phyloP scores from a whole-genome alignment of 2,888 invertebrate species.

The Caenorhabditis becei region DNA sequence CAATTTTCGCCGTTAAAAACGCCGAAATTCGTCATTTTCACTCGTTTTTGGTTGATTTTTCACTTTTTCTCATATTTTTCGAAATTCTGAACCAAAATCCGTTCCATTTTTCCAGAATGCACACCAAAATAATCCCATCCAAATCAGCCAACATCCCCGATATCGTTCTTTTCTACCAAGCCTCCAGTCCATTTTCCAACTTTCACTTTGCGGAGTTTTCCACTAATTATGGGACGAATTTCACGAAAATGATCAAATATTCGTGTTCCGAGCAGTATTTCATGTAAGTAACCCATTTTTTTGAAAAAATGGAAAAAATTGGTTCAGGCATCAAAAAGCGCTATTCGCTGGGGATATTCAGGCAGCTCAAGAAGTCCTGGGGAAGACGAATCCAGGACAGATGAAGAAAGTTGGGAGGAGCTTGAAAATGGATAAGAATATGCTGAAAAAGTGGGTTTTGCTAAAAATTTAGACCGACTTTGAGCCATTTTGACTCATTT shows the following conservation, averaged over 20 bases:
- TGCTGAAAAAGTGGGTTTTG: conserved; percentile 1
- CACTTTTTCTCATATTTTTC: neutral
- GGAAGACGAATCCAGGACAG: neutral
- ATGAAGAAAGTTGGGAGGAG: conserved; percentile 13
- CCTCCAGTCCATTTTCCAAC: conserved; percentile 8
- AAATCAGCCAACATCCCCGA: neutral
- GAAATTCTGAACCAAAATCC: no score
- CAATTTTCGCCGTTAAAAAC: no score
- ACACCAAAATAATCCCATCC: neutral
- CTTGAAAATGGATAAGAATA: conserved; percentile 6
- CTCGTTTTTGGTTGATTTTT: neutral
- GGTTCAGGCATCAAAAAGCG: conserved; percentile 20
- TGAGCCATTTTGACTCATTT: no score
- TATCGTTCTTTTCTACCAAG: conserved; percentile 10
- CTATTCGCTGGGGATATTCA: neutral
- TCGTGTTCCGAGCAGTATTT: conserved; percentile 24
- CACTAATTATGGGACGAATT: neutral
- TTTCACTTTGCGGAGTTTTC: neutral
- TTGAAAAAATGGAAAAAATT: conserved; percentile 2
- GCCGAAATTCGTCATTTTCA: no score
- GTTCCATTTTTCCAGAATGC: no score
- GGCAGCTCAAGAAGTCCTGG: conserved; percentile 5
- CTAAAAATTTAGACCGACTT: no score
- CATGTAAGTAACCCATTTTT: conserved; percentile 2
- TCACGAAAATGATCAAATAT: neutral